Evolutionary conservation across 2,113 vertebrate species (phyloP).

Genomic region (Pantherophis guttatus): DNA sequence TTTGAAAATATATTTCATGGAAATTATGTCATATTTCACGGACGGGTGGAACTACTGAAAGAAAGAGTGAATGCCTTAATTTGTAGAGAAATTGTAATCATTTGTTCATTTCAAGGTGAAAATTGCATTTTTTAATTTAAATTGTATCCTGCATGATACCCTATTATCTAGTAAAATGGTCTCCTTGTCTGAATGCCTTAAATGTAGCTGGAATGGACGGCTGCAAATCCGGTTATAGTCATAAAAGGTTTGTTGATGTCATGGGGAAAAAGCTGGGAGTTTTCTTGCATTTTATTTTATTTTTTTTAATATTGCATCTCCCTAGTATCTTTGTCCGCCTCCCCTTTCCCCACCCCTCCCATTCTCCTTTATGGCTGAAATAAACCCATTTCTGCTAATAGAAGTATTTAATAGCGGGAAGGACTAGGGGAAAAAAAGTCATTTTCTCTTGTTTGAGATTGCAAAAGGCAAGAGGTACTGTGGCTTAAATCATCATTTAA

Average conservation of each 20-base stretch:
- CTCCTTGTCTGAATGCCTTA: constrained; percentile 91
- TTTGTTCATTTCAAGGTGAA: constrained; percentile 99
- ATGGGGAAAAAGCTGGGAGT: constrained; percentile 79
- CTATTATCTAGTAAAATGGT: constrained; percentile 99
- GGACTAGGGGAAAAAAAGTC: background rate
- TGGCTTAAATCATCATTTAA: background rate
- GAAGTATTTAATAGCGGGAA: constrained; percentile 80
- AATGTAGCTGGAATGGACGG: constrained; percentile 88
- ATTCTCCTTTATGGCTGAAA: constrained; percentile 36
- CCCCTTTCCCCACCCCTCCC: background rate
- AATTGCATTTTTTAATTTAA: constrained; percentile 99
- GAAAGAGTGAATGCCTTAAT: constrained; percentile 99
- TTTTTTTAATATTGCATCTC: background rate
- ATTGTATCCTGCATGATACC: constrained; percentile 99
- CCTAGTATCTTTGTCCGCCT: background rate
- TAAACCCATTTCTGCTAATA: constrained; percentile 80
- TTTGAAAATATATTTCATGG: constrained; percentile 99
- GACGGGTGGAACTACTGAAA: constrained; percentile 95
- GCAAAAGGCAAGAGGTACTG: background rate
- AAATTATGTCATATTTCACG: constrained; percentile 99
- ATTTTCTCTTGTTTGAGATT: background rate
- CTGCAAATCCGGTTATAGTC: constrained; percentile 93
- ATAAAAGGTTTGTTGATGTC: constrained; percentile 90
- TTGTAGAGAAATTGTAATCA: constrained; percentile 99
- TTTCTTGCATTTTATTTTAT: constrained; percentile 61